Conservation (phyloP, 2,888 invertebrate genomes). For the Polymixis flavicincta region DNA sequence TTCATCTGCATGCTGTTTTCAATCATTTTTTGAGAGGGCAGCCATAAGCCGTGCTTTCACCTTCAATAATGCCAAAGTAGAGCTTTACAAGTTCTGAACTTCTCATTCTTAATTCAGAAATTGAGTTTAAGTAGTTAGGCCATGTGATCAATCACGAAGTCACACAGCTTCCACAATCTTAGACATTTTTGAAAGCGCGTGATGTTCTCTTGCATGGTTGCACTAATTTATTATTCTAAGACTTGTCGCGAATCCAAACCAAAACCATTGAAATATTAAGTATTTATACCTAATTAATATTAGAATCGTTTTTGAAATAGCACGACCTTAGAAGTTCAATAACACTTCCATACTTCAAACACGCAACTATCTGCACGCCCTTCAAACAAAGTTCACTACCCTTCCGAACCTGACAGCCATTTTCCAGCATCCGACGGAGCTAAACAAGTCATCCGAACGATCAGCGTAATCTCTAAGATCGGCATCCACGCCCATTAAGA, state of each 20-base stretch:
- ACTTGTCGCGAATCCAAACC: background rate
- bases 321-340: conserved; percentile 12
- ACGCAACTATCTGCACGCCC: background rate
- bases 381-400: conserved; percentile 47
- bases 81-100: too few relatives aligned
- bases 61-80: too few relatives aligned
- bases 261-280: background rate
- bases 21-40: too few relatives aligned
- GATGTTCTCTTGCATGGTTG: background rate
- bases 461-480: conserved; percentile 57
- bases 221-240: background rate
- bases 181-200: too few relatives aligned
- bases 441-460: conserved; percentile 51
- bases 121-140: too few relatives aligned
- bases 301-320: background rate
- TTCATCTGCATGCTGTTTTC: too few relatives aligned
- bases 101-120: too few relatives aligned
- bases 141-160: too few relatives aligned
- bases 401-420: conserved; percentile 19
- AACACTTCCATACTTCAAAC: background rate
- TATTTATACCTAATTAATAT: background rate
- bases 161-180: too few relatives aligned
- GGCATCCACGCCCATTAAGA: conserved; percentile 79
- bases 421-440: conserved; percentile 19
- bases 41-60: too few relatives aligned